A percentile compares a stretch with the other conserved stretches of the same genome.
Conservation (phyloP, 2,888 invertebrate species). For the Cotesia congregata region DNA sequence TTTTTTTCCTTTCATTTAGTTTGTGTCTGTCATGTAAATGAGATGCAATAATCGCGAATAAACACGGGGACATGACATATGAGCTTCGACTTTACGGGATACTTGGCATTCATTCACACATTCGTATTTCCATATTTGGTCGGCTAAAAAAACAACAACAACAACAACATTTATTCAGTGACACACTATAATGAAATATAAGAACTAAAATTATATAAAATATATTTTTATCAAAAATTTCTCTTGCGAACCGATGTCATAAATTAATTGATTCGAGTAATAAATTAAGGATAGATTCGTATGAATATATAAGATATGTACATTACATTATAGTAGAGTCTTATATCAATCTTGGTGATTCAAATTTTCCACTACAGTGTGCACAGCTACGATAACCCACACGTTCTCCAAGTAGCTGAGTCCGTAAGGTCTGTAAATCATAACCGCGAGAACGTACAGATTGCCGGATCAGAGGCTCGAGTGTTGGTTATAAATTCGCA, state of each 20-base stretch:
- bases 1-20: constrained; percentile 12
- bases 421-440: constrained; percentile 39
- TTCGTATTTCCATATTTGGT: constrained; percentile 23
- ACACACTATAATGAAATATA: constrained; percentile 30
- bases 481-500: constrained; percentile 57
- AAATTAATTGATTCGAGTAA: constrained; percentile 15
- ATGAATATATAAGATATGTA: not conserved
- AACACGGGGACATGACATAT: constrained; percentile 24
- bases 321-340: not conserved
- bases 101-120: constrained; percentile 26
- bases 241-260: not conserved
- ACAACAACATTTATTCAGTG: not conserved
- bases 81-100: constrained; percentile 11
- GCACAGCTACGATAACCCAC: constrained; percentile 19
- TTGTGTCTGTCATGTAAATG: constrained; percentile 52
- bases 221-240: constrained; percentile 12
- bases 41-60: constrained; percentile 58
- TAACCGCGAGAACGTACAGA: constrained; percentile 42
- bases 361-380: constrained; percentile 4
- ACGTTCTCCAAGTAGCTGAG: constrained; percentile 20
- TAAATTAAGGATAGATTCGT: not conserved
- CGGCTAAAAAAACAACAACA: not conserved
- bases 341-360: constrained; percentile 8
- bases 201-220: constrained; percentile 2
- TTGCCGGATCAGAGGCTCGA: constrained; percentile 43